These are phyloP conservation scores for Siniperca undulata DNA, from an alignment of 2,797 vertebrate genomes.

Conservation along the genomic window DNA sequence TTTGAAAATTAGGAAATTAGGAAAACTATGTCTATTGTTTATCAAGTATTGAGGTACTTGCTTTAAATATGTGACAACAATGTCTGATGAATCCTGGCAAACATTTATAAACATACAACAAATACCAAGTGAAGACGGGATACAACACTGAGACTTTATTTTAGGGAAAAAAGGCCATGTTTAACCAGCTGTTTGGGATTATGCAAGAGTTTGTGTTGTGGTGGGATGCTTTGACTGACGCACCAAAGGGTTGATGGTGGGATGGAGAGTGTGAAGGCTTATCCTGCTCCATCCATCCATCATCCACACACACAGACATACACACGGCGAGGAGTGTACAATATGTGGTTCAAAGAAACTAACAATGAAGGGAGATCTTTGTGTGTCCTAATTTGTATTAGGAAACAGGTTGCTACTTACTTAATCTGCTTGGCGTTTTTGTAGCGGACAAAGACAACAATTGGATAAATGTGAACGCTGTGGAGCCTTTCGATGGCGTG, in stretches of 20 bases:
- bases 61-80: constrained; percentile 7
- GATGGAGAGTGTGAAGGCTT: constrained; percentile 50
- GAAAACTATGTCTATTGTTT: not conserved
- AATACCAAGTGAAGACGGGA: not conserved
- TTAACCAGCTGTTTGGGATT: constrained; percentile 66
- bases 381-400: not conserved
- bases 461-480: constrained; percentile 97
- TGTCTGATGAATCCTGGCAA: not conserved
- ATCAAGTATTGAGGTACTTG: not conserved
- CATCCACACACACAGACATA: not conserved
- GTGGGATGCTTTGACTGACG: constrained; percentile 31
- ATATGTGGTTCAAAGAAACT: constrained; percentile 3
- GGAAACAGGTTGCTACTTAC: constrained; percentile 83
- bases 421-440: constrained; percentile 99
- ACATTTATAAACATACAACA: not conserved
- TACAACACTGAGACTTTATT: constrained; percentile 21
- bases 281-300: constrained; percentile 45
- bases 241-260: constrained; percentile 40
- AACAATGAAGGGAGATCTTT: not conserved
- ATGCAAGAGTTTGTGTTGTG: constrained; percentile 45
- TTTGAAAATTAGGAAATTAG: constrained; percentile 3
- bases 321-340: not conserved
- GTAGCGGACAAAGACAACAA: constrained; percentile 97
- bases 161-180: constrained; percentile 27
- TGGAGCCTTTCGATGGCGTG: constrained; percentile 97